A percentile compares a stretch with the other conserved stretches of the same genome.
Conservation (phyloP, 2,113 vertebrate species). For the Bufo gargarizans region DNA sequence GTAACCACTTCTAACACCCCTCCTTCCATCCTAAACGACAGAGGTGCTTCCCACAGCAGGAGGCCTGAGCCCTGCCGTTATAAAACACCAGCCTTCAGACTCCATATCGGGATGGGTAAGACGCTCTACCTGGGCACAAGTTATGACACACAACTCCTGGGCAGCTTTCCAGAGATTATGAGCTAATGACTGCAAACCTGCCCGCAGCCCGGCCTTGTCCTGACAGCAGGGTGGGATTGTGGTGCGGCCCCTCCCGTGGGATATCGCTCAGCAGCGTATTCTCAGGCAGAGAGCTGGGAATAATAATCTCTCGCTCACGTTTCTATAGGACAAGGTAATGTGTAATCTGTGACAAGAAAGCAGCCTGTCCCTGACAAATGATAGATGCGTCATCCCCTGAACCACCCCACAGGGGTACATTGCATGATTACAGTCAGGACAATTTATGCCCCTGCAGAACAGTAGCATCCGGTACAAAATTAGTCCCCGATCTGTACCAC, state of each 20-base stretch:
- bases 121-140: neutral
- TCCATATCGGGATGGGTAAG: neutral
- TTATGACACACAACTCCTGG: neutral
- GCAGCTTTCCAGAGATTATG: constrained; percentile 31
- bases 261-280: constrained; percentile 10
- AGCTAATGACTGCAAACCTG: constrained; percentile 6
- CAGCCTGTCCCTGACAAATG: neutral
- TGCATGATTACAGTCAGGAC: no score
- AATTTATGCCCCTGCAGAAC: no score
- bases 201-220: neutral
- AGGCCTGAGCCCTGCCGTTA: neutral
- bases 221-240: constrained; percentile 25
- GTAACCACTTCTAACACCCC: no score
- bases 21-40: neutral
- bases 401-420: no score
- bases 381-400: no score
- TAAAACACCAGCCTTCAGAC: neutral
- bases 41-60: neutral
- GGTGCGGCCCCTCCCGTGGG: constrained; percentile 33
- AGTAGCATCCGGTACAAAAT: no score
- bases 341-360: neutral
- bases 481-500: no score
- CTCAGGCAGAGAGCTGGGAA: constrained; percentile 25
- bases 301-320: neutral
- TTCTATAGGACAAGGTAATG: neutral